phyloP scores from a whole-genome alignment of 2,113 vertebrate genomes.

The Muntiacus reevesi region DNA sequence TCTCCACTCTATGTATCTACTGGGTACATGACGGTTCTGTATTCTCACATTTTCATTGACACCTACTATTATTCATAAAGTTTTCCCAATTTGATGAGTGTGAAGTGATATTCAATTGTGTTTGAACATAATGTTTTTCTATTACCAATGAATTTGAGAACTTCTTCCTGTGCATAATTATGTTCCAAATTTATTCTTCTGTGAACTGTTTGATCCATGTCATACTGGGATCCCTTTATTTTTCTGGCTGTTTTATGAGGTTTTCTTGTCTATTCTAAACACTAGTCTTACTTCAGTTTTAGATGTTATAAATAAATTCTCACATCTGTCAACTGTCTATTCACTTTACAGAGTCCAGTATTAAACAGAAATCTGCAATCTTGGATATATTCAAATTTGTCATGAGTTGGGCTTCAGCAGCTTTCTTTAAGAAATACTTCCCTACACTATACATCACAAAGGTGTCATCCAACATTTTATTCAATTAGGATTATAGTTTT shows the following conservation, averaged over 20 bases:
- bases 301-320: background rate
- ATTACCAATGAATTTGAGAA: background rate
- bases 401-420: background rate
- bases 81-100: background rate
- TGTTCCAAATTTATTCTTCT: background rate
- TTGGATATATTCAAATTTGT: background rate
- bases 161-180: background rate
- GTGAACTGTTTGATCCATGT: background rate
- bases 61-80: background rate
- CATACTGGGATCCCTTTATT: background rate
- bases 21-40: fast-evolving
- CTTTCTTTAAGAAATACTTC: background rate
- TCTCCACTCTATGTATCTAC: background rate
- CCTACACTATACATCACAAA: background rate
- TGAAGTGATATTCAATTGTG: background rate
- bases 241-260: background rate
- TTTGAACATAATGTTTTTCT: background rate
- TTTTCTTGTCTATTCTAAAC: background rate
- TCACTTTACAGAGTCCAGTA: background rate
- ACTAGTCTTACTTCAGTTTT: background rate
- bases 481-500: background rate
- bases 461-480: background rate
- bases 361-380: background rate
- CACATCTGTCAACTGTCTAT: background rate
- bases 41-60: background rate